Percentiles rank a stretch among this genome's conserved stretches.
Conservation (phyloP, 2,797 vertebrate genomes). For the Anas bernieri region DNA sequence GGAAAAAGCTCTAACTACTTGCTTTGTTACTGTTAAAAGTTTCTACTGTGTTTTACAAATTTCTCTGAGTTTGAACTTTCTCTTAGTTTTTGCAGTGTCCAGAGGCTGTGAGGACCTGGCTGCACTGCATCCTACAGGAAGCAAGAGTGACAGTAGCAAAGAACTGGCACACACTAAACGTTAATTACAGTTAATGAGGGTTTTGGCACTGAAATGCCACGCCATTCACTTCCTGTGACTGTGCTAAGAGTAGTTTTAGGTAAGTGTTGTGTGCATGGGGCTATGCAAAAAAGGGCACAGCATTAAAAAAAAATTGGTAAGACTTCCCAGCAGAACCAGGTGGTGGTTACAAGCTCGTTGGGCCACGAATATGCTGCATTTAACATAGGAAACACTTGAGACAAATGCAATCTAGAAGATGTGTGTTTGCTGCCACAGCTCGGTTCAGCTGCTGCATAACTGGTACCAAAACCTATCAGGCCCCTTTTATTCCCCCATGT, state of each 20-base stretch:
- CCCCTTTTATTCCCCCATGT: slow-evolving; percentile 19
- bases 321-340: not conserved
- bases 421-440: slow-evolving; percentile 18
- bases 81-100: too few relatives aligned
- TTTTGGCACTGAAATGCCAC: slow-evolving; percentile 9
- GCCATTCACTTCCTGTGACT: not conserved
- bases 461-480: slow-evolving; percentile 38
- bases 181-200: slow-evolving; percentile 13
- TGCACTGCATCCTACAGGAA: not conserved
- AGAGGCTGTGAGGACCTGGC: not conserved
- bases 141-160: not conserved
- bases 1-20: not conserved
- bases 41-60: not conserved
- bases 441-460: slow-evolving; percentile 32
- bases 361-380: not conserved
- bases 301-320: not conserved
- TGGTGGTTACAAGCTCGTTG: not conserved
- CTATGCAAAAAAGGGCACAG: not conserved
- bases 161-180: not conserved
- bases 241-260: not conserved
- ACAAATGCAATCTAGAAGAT: slow-evolving; percentile 40
- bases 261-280: not conserved
- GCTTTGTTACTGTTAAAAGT: not conserved
- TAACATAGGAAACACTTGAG: slow-evolving; percentile 12
- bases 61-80: not conserved